Evolutionary conservation across 1,140 invertebrate species (phyloP), one percentile per base, ranked within the genome.

Genomic region (Theocolax elegans): DNA sequence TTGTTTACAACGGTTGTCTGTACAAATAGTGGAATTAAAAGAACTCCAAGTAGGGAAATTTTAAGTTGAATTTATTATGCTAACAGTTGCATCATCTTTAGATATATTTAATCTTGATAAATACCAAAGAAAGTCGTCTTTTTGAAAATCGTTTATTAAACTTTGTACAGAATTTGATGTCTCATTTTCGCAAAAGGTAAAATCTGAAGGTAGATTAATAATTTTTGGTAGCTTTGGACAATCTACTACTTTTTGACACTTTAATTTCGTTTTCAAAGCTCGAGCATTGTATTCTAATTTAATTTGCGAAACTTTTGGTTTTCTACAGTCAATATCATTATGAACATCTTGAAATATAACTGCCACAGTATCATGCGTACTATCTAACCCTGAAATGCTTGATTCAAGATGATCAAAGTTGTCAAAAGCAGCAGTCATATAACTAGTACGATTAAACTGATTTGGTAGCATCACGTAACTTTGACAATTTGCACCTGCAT

Each of bases 401-500:
- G 29, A 13, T 38, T 58, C 54, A 19, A 38, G 35, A 3, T 29
- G 29, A n/a, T 58, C 54, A 19, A 58, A 58, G 13, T 58, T 58
- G 27, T 58, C 54, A 15, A 58, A 38, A 19, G 54, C 54, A 19
- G 17, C 54, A 17, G 54, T 58, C n/a, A 58, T n/a, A 21, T 58
- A 58, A 10, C n/a, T 19, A 0, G 13, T 10, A 10, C 3, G 0
- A 38, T 58, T 29, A 19, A 58, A 58, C 9, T 58, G 54, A 58
- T n/a, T 58, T n/a, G 54, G 54, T 15, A 58, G 15, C 13, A 31
- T 29, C 0, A 38, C 17, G 17, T n/a, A 21, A 7, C 7, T 58
- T 19, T 21, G 0, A 58, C 15, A 35, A 17, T 12, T 58, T 1
- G 15, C 3, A n/a, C 15, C 17, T 19, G 23, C 17, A 9, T 58